Evolutionary conservation across 64 coral and sea anemone species (phyloP), one percentile per base, ranked within the genome.

Genomic region (Exaiptasia diaphana): DNA sequence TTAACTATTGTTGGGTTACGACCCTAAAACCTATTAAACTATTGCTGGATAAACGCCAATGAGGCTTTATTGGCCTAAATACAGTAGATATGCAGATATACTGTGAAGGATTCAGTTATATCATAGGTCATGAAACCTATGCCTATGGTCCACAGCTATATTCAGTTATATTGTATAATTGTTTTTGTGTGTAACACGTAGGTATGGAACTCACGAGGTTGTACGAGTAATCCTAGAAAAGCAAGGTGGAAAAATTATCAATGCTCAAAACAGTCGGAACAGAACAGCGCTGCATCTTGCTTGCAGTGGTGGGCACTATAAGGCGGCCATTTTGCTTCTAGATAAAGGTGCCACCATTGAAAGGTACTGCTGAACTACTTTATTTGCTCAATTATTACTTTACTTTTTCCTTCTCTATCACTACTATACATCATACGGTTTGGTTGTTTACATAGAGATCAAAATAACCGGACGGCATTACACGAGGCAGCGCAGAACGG

Each of bases 251-350:
- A 61, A 75, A 15, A 76, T 87, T 4, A 28, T 87, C 23, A 78
- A 87, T 36, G 22, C 71, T n/a, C 42, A 78, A 39, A 87, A 87
- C 42, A 87, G 73, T 31, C 42, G 58, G 0, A 57, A 41, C 17
- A 52, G 73, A 68, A 87, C 84, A 17, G 38, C 84, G 10, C 61
- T 87, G 20, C 84, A 87, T 38, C 78, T 60, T 25, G 84, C 84
- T 53, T 87, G 84, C 32, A 18, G 30, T 18, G 73, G 64, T 0
- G 84, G 73, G 2, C 34, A 77, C 9, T 63, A 87, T 50, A 34
- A 46, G 20, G 37, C 74, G 34, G 37, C 84, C 3, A 44, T 54
- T 4, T 8, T 50, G 5, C 84, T 87, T 28, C 29, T 87, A 1
- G 38, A 68, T n/a, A 25, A 77, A 4, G 73, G 73, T 15, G 84